A percentile compares a stretch with the other conserved stretches of the same genome.
phyloP scores from a whole-genome alignment of 2,797 vertebrate genomes.

The Sphenopsis melanotis region DNA sequence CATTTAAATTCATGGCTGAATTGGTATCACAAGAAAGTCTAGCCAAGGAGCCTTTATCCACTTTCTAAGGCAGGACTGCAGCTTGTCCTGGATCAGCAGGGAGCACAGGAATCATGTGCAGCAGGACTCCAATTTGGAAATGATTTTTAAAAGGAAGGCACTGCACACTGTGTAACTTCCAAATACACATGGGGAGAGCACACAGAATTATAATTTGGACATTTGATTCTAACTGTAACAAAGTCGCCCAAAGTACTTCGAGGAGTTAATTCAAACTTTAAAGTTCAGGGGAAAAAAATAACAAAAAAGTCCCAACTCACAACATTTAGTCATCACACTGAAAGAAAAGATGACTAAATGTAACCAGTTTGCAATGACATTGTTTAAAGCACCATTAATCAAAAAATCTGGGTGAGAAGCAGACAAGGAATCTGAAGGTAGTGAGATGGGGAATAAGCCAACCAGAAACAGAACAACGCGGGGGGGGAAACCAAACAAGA shows the following conservation, averaged over 20 bases:
- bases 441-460: rapidly evolving
- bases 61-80: not conserved
- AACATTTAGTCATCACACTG: not conserved
- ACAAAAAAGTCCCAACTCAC: no score
- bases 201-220: not conserved
- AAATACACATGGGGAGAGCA: not conserved
- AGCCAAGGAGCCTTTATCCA: not conserved
- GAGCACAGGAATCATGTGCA: not conserved
- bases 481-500: not conserved
- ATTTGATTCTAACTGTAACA: not conserved
- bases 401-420: not conserved
- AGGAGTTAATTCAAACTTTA: not conserved
- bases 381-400: not conserved
- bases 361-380: not conserved
- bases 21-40: not conserved
- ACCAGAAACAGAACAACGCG: not conserved
- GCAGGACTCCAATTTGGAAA: not conserved
- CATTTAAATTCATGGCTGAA: not conserved
- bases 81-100: not conserved
- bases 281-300: rapidly evolving
- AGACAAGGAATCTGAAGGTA: not conserved
- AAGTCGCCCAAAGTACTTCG: not conserved
- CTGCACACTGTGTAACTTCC: not conserved
- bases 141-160: not conserved
- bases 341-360: not conserved